Base-by-base conservation (phyloP, 2,113 vertebrate species). In the Eleginops maclovinus region DNA sequence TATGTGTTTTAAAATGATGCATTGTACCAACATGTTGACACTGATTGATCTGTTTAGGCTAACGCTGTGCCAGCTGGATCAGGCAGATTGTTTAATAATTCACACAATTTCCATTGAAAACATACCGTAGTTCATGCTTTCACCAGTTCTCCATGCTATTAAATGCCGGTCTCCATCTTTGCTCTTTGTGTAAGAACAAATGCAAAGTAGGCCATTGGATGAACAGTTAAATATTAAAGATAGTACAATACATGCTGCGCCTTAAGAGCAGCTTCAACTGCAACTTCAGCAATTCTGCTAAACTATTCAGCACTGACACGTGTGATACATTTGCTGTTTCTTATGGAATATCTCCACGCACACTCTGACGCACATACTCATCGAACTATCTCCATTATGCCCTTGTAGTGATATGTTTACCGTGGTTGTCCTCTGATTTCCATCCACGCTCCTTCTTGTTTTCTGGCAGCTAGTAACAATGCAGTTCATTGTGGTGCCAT, bases 401-500 rank as follows among this genome's bases (percentile, higher is more conserved):
- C 63, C 49, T 79, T 76, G 36, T 40, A 13, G 49, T 61, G 14
- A 59, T 49, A 59, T 49, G 43, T 81, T 77, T 74, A 78, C 49
- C 75, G 15, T 9, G 3, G 26, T 24, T 51, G 43, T 53, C 55
- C 58, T 81, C 61, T 47, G 36, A 66, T 51, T 79, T 61, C 31
- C 44, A 54, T 76, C 58, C 14, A 11, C 3, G 2, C n/a, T 69
- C 14, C 51, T 51, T 47, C 76, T 63, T 68, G n/a, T 72, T 84
- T 4, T 40, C 16, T 5, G 36, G 56, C 54, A 65, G 74, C 61
- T 55, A 16, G 68, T 75, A 84, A 79, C 72, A 86, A 67, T 61
- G 51, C 56, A 85, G 79, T 84, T 89, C 81, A 90, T 81, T 44
- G 36, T 46, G 8, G 61, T 80, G 77, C 82, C 77, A 71, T 76